phyloP scores from a whole-genome alignment of 2,888 invertebrate genomes.

The Clunio marinus region DNA sequence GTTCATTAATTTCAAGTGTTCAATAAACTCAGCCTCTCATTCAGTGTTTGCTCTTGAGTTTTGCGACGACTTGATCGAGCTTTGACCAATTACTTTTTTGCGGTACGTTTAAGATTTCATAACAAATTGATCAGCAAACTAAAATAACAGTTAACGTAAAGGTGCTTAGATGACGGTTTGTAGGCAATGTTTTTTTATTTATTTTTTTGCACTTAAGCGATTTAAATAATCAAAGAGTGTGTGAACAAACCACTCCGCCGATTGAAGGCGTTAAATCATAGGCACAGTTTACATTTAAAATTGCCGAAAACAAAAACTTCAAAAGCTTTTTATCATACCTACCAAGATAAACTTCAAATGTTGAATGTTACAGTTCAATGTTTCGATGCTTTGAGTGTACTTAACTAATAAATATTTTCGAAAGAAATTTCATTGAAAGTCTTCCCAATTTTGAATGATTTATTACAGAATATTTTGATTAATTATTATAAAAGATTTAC shows the following conservation, averaged over 20 bases:
- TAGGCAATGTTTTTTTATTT: neutral
- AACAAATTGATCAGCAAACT: conserved; percentile 26
- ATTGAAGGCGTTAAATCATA: neutral
- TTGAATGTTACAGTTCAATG: no score
- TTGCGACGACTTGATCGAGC: neutral
- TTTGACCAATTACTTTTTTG: neutral
- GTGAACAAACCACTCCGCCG: neutral
- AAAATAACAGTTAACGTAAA: conserved; percentile 15
- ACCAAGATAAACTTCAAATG: no score
- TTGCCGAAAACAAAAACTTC: no score
- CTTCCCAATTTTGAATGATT: no score
- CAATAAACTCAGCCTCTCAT: neutral
- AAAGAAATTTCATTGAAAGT: no score
- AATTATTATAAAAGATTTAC: no score
- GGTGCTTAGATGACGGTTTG: conserved; percentile 17
- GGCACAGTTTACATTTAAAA: neutral
- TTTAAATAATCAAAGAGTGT: conserved; percentile 15
- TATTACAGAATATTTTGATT: no score
- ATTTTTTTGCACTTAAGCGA: neutral
- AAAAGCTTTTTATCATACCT: no score
- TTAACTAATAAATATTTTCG: no score
- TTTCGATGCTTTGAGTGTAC: no score
- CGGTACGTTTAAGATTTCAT: neutral
- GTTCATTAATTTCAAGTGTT: conserved; percentile 26
- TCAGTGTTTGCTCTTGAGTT: conserved; percentile 14